These are phyloP conservation scores for Penelope pileata DNA, from an alignment of 2,113 vertebrate genomes.

Conservation along the genomic window DNA sequence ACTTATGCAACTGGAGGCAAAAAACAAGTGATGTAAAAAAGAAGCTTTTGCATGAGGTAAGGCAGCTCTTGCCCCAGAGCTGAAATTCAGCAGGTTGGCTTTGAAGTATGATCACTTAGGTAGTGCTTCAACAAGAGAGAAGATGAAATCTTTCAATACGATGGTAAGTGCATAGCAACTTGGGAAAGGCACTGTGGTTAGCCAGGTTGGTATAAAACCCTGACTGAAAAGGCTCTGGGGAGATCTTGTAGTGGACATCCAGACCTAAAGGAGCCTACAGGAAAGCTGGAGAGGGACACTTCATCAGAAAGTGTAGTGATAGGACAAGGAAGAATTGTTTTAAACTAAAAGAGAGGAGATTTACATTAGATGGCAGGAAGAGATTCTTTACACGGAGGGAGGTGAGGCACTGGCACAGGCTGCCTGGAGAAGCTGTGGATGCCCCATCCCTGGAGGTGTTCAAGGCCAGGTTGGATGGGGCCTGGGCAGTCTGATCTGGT, in stretches of 20 bases:
- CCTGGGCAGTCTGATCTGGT: neutral
- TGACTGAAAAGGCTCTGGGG: neutral
- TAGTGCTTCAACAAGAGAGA: neutral
- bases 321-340: neutral
- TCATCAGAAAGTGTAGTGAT: neutral
- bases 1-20: neutral
- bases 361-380: neutral
- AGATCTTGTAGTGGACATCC: neutral
- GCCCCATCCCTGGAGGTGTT: neutral
- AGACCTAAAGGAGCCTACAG: neutral
- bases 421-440: neutral
- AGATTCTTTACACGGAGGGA: neutral
- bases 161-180: neutral
- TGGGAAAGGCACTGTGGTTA: neutral
- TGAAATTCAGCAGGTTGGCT: neutral
- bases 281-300: neutral
- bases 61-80: fast-evolving
- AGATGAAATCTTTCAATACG: neutral
- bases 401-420: neutral
- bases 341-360: neutral
- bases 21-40: neutral
- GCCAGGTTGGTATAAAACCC: neutral
- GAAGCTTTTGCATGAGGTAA: neutral
- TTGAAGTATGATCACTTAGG: neutral
- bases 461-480: neutral